Percentiles rank a stretch among this genome's conserved stretches.
Conservation (phyloP, 2,888 invertebrate genomes). For the Epinotia demarniana region DNA sequence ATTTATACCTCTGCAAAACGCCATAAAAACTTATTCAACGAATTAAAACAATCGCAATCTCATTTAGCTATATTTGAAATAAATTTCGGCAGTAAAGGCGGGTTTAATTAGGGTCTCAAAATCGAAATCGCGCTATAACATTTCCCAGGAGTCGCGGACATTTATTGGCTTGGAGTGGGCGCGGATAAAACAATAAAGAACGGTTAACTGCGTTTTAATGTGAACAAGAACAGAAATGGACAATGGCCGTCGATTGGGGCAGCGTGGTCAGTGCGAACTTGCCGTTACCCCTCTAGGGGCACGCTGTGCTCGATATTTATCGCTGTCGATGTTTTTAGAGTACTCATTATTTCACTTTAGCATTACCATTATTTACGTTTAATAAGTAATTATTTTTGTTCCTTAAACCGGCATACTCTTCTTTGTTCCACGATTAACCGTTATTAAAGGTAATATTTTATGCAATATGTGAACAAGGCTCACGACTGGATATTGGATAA, state of each 20-base stretch:
- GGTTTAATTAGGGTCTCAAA: conserved; percentile 71
- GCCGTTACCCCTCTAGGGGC: conserved; percentile 59
- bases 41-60: conserved; percentile 46
- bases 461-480: background rate
- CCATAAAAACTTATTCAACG: conserved; percentile 37
- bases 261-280: conserved; percentile 73
- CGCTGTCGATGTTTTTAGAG: conserved; percentile 56
- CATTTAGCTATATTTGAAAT: conserved; percentile 68
- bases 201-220: conserved; percentile 84
- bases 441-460: background rate
- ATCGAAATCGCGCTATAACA: conserved; percentile 69
- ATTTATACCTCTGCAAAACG: conserved; percentile 15
- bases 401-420: background rate
- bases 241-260: conserved; percentile 79
- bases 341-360: conserved; percentile 17
- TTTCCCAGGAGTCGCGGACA: conserved; percentile 80
- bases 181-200: conserved; percentile 84
- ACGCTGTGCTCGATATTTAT: conserved; percentile 45
- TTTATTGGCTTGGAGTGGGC: conserved; percentile 73
- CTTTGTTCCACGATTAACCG: background rate
- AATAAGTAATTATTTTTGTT: conserved; percentile 2
- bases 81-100: conserved; percentile 72
- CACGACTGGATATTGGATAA: background rate
- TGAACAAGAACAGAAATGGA: conserved; percentile 80
- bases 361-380: conserved; percentile 16